Base-by-base conservation (phyloP, 2,888 invertebrate species). In the Scaptomyza caliginosa region DNA sequence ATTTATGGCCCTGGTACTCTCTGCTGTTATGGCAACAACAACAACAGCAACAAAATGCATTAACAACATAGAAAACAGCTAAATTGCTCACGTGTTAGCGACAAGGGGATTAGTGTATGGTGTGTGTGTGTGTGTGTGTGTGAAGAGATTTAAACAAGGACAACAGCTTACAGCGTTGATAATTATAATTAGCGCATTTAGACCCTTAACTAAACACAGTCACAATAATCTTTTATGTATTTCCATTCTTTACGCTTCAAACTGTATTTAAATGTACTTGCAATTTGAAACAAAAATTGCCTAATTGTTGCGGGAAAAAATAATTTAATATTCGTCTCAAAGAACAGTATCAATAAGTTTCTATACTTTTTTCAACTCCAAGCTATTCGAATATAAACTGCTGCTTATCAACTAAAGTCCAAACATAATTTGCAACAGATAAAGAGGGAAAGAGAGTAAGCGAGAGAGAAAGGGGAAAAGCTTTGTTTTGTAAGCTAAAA, bases 1-100 rank as follows among this genome's bases (percentile, higher is more conserved):
- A 68, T 62, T 71, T 50, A 58, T 67, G 71, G 54, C 71, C 71
- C 67, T 67, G 68, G 38, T 55, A 11, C 32, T 16, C 13, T 32
- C 32, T 32, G 13, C 4, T 13, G 13, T 13, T 34, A 34, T 16
- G 19, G 26, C n/a, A 34, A 16, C 24, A 50, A 17, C 24, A 30
- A 13, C 51, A 56, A 6, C 40, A 58, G 16, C 24, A 28, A 17
- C 24, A 38, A 45, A 28, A 26, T 30, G 19, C 19, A 50, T 38
- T 24, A 46, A 8, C 38, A 45, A 50, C 36, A 42, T 13, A 16
- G 23, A 48, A 50, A 54, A 13, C 11, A 38, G 40, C 57, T 34
- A 40, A 70, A 50, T 24, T 39, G 34, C 30, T 36, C 52, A 34
- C 54, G 38, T 51, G 32, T 26, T 10, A 28, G 46, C 13, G 23